Percentiles rank a stretch among this genome's conserved stretches.
These are phyloP conservation scores for Gadopsis marmoratus DNA, from an alignment of 2,797 vertebrate genomes.

Conservation along the genomic window DNA sequence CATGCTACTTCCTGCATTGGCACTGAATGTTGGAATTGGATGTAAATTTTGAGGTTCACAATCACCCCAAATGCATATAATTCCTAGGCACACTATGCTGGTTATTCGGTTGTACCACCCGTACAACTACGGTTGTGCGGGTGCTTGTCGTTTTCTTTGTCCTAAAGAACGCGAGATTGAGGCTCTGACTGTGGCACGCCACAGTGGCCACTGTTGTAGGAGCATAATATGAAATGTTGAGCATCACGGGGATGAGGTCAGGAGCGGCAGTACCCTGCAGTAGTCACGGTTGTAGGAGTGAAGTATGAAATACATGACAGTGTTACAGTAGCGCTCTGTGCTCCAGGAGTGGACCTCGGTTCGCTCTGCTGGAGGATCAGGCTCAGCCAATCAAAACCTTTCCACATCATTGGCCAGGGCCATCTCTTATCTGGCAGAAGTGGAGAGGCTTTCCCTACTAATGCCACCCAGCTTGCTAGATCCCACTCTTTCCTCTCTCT, in stretches of 20 bases:
- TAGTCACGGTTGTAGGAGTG: slow-evolving; percentile 61
- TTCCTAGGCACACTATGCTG: not conserved
- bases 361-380: slow-evolving; percentile 71
- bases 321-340: slow-evolving; percentile 60
- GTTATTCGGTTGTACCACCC: too few relatives aligned
- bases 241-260: slow-evolving; percentile 43
- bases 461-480: slow-evolving; percentile 76
- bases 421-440: slow-evolving; percentile 81
- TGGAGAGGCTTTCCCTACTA: slow-evolving; percentile 80
- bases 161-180: not conserved
- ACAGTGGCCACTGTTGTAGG: slow-evolving; percentile 18
- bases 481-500: slow-evolving; percentile 51
- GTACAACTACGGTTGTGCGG: too few relatives aligned
- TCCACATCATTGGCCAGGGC: slow-evolving; percentile 83
- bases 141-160: not conserved
- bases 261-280: slow-evolving; percentile 48
- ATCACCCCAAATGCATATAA: not conserved
- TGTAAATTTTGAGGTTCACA: not conserved
- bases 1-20: too few relatives aligned
- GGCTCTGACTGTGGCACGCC: not conserved
- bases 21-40: not conserved
- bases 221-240: slow-evolving; percentile 47
- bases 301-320: slow-evolving; percentile 79
- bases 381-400: slow-evolving; percentile 83
- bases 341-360: slow-evolving; percentile 52